Base-by-base conservation (phyloP, 2,797 vertebrate species). In the Periophthalmus magnuspinnatus region DNA sequence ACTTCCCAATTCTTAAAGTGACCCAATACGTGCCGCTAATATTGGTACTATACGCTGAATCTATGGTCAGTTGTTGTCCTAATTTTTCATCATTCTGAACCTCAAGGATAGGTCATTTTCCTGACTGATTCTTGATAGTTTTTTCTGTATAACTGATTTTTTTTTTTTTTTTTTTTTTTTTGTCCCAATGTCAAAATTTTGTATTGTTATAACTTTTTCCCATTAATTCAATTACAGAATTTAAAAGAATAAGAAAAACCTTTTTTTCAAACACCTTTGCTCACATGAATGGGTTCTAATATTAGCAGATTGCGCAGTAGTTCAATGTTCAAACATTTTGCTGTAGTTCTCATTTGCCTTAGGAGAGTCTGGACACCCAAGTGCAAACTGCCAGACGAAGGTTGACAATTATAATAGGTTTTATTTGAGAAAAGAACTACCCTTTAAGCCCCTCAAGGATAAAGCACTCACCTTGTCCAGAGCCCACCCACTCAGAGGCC, bases 1-100 rank as follows among this genome's bases (percentile, higher is more conserved):
- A 2, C 91, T 97, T 67, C 93, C 96, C 71, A 94, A 95, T 55
- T 91, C 96, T 87, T 98, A 95, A 86, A 69, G 28, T 19, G 50
- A 7, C n/a, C 54, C 34, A 66, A 73, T 56, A 14, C 32, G 8
- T 14, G 16, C 28, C 2, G 56, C 56, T 58, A 17, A 33, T 6
- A 17, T 8, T 22, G 22, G 54, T 19, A 52, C 47, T 50, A 6
- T 28, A 28, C 28, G 28, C 47, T 50, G 7, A 50, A 50, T n/a
- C 50, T 52, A n/a, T 52, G 19, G 50, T 21, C 50, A 52, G 9
- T 45, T 45, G 10, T 38, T 38, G 5, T 38, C 28, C 28, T 1
- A 28, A 28, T 28, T 1, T 28, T 28, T 28, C 28, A 28, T 28
- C 28, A 28, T 3, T 28, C 28, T 28, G 28, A 28, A 28, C 28